A percentile compares a stretch with the other conserved stretches of the same genome.
Evolutionary conservation across 2,797 vertebrate genomes (phyloP).

Genomic region (Rachycentron canadum): DNA sequence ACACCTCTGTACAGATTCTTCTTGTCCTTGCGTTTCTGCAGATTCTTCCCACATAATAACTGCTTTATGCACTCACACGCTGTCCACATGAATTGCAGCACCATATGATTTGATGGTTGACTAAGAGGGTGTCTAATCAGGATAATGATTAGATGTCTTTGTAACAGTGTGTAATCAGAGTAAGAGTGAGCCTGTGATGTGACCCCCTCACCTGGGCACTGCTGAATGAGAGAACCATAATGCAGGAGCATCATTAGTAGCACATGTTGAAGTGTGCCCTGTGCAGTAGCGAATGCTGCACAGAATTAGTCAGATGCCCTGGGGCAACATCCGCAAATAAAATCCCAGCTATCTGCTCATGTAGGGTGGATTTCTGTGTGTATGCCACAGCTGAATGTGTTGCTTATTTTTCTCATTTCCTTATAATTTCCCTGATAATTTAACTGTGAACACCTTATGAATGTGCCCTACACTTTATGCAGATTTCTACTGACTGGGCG

Average conservation of each 20-base stretch:
- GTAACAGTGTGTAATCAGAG: conserved; percentile 62
- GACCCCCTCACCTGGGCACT: conserved; percentile 58
- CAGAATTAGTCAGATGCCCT: conserved; percentile 18
- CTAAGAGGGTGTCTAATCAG: conserved; percentile 66
- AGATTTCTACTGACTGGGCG: conserved; percentile 4
- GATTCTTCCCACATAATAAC: conserved; percentile 27
- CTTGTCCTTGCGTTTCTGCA: conserved; percentile 6
- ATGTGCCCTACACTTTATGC: background rate
- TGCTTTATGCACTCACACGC: background rate
- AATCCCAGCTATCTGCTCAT: conserved; percentile 13
- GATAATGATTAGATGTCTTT: conserved; percentile 63
- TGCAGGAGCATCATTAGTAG: conserved; percentile 46
- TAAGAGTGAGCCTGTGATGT: conserved; percentile 46
- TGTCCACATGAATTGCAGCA: conserved; percentile 20
- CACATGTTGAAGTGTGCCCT: conserved; percentile 37
- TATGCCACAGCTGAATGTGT: background rate
- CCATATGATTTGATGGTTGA: conserved; percentile 57
- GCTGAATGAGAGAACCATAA: conserved; percentile 42
- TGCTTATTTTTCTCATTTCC: background rate
- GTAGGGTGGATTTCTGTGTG: background rate
- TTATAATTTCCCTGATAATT: conserved; percentile 6
- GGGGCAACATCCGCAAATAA: conserved; percentile 15
- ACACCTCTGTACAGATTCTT: conserved; percentile 12
- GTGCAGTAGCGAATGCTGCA: conserved; percentile 13
- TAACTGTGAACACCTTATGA: conserved; percentile 12